A percentile compares a stretch with the other conserved stretches of the same genome.
Evolutionary conservation across 1,140 invertebrate genomes (phyloP).

Genomic region (Aradophagus sp.): DNA sequence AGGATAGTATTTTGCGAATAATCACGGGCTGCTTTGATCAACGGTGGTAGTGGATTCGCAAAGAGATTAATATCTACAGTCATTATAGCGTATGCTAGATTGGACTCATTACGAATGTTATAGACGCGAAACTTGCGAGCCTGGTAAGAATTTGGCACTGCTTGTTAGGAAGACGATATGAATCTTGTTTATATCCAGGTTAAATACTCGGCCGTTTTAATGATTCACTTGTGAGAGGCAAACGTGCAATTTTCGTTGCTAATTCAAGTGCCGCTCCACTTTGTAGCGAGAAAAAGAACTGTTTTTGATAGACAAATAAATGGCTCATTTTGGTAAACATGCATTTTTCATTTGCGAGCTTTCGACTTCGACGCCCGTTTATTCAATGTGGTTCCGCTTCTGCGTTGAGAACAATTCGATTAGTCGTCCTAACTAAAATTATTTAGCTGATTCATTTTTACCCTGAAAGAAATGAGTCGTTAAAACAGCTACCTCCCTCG

Average conservation of each 20-base stretch:
- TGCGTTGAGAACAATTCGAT: no score
- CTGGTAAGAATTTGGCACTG: constrained; percentile 28
- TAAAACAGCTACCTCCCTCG: no score
- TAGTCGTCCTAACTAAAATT: no score
- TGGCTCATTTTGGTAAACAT: neutral
- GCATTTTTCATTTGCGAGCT: neutral
- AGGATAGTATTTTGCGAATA: constrained; percentile 31
- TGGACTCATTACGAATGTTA: constrained; percentile 36
- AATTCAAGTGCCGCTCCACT: constrained; percentile 8
- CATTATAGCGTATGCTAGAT: constrained; percentile 33
- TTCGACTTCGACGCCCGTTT: no score
- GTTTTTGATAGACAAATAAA: constrained; percentile 2
- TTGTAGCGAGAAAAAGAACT: constrained; percentile 7
- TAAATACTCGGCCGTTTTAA: constrained; percentile 36
- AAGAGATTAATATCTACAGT: constrained; percentile 43
- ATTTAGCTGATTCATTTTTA: no score
- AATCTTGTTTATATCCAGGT: constrained; percentile 41
- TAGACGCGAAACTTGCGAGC: constrained; percentile 12
- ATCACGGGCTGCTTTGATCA: constrained; percentile 35
- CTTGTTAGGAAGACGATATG: constrained; percentile 35
- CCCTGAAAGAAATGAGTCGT: no score
- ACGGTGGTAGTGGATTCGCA: constrained; percentile 15
- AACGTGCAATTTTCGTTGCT: constrained; percentile 19
- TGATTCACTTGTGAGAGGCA: constrained; percentile 25
- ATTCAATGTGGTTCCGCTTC: no score